Percentiles rank a stretch among this genome's conserved stretches.
phyloP scores from a whole-genome alignment of 2,888 invertebrate genomes.

The Artemia sp. region DNA sequence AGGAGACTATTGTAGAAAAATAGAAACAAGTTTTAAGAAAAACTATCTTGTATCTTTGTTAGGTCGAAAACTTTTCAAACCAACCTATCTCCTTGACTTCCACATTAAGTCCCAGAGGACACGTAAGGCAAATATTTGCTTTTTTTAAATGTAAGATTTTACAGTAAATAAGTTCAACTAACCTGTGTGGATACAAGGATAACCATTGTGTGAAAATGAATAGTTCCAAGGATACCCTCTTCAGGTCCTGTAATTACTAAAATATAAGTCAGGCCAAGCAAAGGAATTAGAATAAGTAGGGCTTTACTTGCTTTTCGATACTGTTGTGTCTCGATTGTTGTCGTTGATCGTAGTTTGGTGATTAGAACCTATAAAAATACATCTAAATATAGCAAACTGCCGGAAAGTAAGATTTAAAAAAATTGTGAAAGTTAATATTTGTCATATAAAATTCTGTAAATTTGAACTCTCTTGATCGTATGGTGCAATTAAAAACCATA shows the following conservation, averaged over 20 bases:
- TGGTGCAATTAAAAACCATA: too few species aligned
- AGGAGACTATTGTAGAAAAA: too few species aligned
- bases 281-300: conserved; percentile 73
- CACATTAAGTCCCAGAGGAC: too few species aligned
- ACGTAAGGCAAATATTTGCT: too few species aligned
- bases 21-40: too few species aligned
- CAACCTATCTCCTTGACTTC: too few species aligned
- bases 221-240: conserved; percentile 47
- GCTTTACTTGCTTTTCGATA: conserved; percentile 81
- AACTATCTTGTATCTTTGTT: too few species aligned
- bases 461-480: too few species aligned
- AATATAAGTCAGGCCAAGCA: conserved; percentile 77
- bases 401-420: conserved; percentile 1
- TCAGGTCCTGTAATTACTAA: conserved; percentile 64
- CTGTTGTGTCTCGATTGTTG: conserved; percentile 73
- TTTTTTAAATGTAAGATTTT: too few species aligned
- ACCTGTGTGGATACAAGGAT: conserved; percentile 79
- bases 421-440: background rate
- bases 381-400: conserved; percentile 26
- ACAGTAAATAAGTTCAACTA: conserved; percentile 27
- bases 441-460: background rate
- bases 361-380: conserved; percentile 55
- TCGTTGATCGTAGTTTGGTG: conserved; percentile 76
- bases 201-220: conserved; percentile 62
- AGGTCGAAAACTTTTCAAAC: too few species aligned